These are phyloP conservation scores for Schmidtea mediterranea DNA, from an alignment of 1,140 invertebrate species.

Conservation along the genomic window DNA sequence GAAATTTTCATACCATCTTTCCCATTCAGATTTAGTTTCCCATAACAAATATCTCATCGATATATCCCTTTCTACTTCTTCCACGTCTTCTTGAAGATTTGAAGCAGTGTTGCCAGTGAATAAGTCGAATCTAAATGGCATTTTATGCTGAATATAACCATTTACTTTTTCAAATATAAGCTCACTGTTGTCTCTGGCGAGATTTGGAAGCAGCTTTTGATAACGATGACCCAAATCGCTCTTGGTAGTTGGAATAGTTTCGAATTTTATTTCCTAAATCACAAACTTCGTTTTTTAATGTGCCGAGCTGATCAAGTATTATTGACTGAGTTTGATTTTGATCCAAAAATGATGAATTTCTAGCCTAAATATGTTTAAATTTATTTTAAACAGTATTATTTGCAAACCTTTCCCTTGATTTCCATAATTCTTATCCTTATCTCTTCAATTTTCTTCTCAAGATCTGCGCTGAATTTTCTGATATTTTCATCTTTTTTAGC, in stretches of 20 bases:
- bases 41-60: conserved; percentile 21
- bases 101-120: conserved; percentile 12
- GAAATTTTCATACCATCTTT: conserved; percentile 18
- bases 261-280: conserved; percentile 15
- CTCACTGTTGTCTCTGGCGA: no score
- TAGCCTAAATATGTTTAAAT: background rate
- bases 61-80: conserved; percentile 23
- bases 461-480: conserved; percentile 20
- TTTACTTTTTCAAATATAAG: no score
- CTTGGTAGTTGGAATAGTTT: conserved; percentile 23
- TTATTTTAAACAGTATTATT: conserved; percentile 2
- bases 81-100: conserved; percentile 19
- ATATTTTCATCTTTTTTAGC: conserved; percentile 28
- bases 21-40: conserved; percentile 23
- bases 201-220: no score
- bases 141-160: no score
- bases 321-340: background rate
- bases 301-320: conserved; percentile 5
- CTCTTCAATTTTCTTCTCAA: conserved; percentile 17
- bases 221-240: conserved; percentile 16
- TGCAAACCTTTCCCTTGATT: conserved; percentile 15
- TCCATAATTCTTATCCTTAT: conserved; percentile 17
- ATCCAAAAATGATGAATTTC: background rate
- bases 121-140: no score
- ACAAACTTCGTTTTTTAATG: conserved; percentile 14